These are phyloP conservation scores for Campoletis raptor DNA, from an alignment of 2,888 invertebrate species.

Conservation along the genomic window DNA sequence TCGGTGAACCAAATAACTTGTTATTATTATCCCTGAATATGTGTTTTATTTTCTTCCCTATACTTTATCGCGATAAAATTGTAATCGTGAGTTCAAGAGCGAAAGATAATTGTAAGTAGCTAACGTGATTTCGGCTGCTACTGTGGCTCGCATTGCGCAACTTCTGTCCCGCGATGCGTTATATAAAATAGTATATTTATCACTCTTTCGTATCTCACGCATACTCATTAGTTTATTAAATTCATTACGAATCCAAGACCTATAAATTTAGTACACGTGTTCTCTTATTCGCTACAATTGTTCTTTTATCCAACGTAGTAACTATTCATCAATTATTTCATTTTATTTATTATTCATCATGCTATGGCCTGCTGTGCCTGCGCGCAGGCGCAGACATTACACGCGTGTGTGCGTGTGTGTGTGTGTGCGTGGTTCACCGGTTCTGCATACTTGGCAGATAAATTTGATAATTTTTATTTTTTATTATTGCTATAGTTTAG, in stretches of 20 bases:
- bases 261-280: conserved; percentile 4
- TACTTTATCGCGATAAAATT: conserved; percentile 10
- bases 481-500: too few relatives aligned
- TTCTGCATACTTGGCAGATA: too few relatives aligned
- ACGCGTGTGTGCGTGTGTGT: neutral
- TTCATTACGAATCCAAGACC: neutral
- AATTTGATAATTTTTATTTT: too few relatives aligned
- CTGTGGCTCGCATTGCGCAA: conserved; percentile 64
- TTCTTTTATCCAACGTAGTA: conserved; percentile 27
- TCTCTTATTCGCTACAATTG: neutral
- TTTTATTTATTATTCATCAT: conserved; percentile 4
- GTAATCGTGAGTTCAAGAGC: conserved; percentile 19
- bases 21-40: conserved; percentile 10
- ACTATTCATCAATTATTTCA: conserved; percentile 7
- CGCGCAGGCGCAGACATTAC: too few relatives aligned
- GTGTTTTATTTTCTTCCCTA: neutral
- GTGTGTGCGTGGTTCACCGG: too few relatives aligned
- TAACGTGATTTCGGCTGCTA: conserved; percentile 42
- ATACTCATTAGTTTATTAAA: neutral
- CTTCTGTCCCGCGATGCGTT: conserved; percentile 46
- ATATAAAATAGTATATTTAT: conserved; percentile 61
- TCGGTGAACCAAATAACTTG: conserved; percentile 62
- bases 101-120: conserved; percentile 6
- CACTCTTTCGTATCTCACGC: conserved; percentile 14
- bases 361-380: too few relatives aligned